Evolutionary conservation across 2,888 invertebrate species (phyloP).

Genomic region (Ophioninae sp.): DNA sequence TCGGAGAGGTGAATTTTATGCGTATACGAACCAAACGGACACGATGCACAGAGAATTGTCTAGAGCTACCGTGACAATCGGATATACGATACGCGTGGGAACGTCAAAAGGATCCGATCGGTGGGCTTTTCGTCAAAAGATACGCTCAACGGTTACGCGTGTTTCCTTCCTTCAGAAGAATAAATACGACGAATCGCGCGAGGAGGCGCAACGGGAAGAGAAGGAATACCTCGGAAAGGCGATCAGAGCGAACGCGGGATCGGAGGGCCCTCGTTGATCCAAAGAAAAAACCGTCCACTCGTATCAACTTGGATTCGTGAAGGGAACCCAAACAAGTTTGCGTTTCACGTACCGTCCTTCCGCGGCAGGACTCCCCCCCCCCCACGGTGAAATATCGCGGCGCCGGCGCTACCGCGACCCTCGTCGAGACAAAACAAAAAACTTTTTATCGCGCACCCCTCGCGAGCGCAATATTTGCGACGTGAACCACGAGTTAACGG

Average conservation of each 20-base stretch:
- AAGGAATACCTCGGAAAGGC: background rate
- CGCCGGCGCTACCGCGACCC: background rate
- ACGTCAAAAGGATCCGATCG: background rate
- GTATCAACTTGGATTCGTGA: background rate
- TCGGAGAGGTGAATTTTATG: slow-evolving; percentile 39
- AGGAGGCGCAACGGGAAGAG: background rate
- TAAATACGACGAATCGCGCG: background rate
- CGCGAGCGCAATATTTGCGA: background rate
- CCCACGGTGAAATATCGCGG: too few relatives aligned
- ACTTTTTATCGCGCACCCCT: background rate
- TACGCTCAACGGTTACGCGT: background rate
- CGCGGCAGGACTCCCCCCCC: too few relatives aligned
- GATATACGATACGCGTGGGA: background rate
- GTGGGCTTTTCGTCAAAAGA: background rate
- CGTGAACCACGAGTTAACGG: background rate
- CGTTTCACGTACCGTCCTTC: too few relatives aligned
- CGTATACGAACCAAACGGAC: slow-evolving; percentile 31
- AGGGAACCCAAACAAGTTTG: too few relatives aligned
- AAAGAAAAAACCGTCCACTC: background rate
- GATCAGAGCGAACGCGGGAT: too few relatives aligned
- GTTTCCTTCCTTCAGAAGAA: background rate
- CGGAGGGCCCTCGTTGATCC: background rate
- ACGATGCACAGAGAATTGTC: slow-evolving; percentile 31
- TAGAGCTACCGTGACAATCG: slow-evolving; percentile 33
- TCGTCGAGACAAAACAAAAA: background rate